Percentiles rank a stretch among this genome's conserved stretches.
Conservation (phyloP, 2,888 invertebrate genomes). For the Branchellion lobata region DNA sequence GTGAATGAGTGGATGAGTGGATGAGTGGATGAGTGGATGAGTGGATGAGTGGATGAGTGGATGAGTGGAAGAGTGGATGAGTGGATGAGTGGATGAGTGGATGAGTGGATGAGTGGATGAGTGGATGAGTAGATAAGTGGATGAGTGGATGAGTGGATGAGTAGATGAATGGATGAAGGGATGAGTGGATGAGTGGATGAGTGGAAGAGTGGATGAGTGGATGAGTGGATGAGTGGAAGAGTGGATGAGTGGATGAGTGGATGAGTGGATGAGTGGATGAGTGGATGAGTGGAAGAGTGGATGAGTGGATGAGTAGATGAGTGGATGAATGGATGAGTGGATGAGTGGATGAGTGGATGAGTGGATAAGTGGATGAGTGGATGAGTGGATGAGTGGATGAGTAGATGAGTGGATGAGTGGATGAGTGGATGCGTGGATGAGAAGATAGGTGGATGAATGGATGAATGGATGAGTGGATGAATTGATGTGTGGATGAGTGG, state of each 20-base stretch:
- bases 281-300: slow-evolving; percentile 1
- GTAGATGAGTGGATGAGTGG: neutral
- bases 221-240: neutral
- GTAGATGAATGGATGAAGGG: neutral
- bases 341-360: slow-evolving; percentile 15
- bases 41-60: neutral
- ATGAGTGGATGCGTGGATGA: neutral
- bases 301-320: neutral
- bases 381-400: neutral
- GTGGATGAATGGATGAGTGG: neutral
- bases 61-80: neutral
- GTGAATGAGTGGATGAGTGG: neutral
- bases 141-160: neutral
- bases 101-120: neutral
- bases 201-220: neutral
- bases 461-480: neutral
- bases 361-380: neutral
- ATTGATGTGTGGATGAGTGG: neutral
- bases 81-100: slow-evolving; percentile 2
- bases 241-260: neutral
- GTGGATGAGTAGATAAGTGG: neutral
- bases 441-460: neutral
- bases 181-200: slow-evolving; percentile 10
- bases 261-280: slow-evolving; percentile 9
- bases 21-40: neutral